A percentile compares a stretch with the other conserved stretches of the same genome.
Evolutionary conservation across 2,113 vertebrate genomes (phyloP).

Genomic region (Ptilorrhoa leucosticta): DNA sequence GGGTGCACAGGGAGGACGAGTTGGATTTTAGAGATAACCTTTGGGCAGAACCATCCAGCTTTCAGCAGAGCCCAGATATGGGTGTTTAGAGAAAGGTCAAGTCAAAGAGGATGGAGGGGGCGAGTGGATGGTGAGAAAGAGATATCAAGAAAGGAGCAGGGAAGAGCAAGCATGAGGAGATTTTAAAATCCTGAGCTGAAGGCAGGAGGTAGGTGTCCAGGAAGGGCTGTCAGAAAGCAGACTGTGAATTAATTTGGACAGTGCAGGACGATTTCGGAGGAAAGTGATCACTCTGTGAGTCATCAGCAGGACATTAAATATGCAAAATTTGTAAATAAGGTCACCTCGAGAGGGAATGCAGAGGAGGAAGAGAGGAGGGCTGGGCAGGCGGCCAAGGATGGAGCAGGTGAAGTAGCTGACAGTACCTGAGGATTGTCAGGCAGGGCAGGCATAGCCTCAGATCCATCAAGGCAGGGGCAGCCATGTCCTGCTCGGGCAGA

Average conservation of each 20-base stretch:
- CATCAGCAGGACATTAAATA: neutral
- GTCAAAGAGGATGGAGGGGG: neutral
- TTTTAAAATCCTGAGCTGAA: neutral
- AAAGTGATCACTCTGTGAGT: neutral
- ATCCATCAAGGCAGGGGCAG: neutral
- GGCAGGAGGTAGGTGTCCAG: neutral
- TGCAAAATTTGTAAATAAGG: conserved; percentile 34
- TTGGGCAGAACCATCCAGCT: neutral
- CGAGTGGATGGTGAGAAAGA: neutral
- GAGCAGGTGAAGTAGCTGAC: neutral
- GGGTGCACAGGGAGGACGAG: neutral
- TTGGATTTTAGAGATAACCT: neutral
- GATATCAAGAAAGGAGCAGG: neutral
- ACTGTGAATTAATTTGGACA: neutral
- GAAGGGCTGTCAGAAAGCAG: neutral
- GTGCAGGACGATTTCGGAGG: neutral
- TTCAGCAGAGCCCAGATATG: neutral
- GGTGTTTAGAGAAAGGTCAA: neutral
- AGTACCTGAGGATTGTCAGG: neutral
- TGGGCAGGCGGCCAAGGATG: neutral
- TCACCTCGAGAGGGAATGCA: neutral
- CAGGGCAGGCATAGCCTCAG: neutral
- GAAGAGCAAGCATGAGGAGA: neutral
- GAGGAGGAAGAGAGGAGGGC: neutral
- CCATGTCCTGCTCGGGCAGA: neutral